phyloP scores from a whole-genome alignment of 2,797 vertebrate genomes.

The Paramormyrops hopkinsi region DNA sequence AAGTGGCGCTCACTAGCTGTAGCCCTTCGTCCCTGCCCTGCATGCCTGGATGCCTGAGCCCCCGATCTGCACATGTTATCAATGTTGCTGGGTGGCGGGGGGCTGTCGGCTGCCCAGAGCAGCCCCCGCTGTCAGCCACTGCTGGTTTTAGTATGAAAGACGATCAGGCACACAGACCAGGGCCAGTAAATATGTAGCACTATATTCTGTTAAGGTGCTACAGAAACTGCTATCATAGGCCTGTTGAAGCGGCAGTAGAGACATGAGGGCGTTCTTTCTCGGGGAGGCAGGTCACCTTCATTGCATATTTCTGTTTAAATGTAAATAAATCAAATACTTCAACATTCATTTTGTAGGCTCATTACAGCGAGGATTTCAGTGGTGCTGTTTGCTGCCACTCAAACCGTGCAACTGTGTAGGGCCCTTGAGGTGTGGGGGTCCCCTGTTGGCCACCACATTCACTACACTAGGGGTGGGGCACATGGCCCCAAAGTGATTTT shows the following conservation, averaged over 20 bases:
- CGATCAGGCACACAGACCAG: background rate
- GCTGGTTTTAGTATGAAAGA: conserved; percentile 1
- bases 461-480: background rate
- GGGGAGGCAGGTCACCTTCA: background rate
- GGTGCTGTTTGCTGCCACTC: background rate
- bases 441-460: background rate
- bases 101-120: background rate
- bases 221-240: background rate
- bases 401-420: background rate
- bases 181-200: background rate
- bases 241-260: background rate
- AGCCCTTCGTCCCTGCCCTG: background rate
- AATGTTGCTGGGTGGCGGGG: background rate
- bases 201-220: background rate
- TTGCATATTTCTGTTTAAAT: background rate
- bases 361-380: background rate
- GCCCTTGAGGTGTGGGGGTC: background rate
- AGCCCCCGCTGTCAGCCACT: background rate
- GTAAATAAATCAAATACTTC: background rate
- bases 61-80: background rate
- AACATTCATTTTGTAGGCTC: background rate
- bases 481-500: background rate
- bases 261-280: background rate
- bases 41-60: background rate
- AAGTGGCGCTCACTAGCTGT: background rate